phyloP scores from a whole-genome alignment of 2,797 vertebrate genomes.

The Carduelis carduelis region DNA sequence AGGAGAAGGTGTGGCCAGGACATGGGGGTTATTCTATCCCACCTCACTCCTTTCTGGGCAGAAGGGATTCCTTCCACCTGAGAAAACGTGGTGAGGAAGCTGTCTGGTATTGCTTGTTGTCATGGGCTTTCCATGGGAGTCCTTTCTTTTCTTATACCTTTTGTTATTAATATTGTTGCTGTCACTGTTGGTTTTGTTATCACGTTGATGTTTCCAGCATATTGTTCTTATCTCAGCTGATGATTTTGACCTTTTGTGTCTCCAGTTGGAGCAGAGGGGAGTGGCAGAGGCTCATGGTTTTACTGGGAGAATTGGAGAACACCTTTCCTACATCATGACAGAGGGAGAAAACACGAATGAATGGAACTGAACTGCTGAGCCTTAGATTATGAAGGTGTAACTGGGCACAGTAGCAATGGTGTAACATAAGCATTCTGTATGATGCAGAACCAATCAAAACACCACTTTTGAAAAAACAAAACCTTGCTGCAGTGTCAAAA shows the following conservation, averaged over 20 bases:
- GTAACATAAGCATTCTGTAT: neutral
- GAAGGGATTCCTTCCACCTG: neutral
- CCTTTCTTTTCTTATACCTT: neutral
- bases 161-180: neutral
- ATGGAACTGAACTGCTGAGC: neutral
- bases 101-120: neutral
- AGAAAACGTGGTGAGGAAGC: neutral
- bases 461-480: neutral
- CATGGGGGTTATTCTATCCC: neutral
- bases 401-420: neutral
- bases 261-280: neutral
- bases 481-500: neutral
- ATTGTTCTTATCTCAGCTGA: neutral
- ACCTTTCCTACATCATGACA: fast-evolving
- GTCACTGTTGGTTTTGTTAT: neutral
- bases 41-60: neutral
- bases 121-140: fast-evolving
- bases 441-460: neutral
- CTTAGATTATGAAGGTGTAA: neutral
- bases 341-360: neutral
- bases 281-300: neutral
- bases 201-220: fast-evolving
- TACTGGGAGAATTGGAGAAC: neutral
- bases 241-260: neutral
- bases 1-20: neutral